These are phyloP conservation scores for Thymelicus lineola DNA, from an alignment of 2,888 invertebrate genomes.

Conservation along the genomic window DNA sequence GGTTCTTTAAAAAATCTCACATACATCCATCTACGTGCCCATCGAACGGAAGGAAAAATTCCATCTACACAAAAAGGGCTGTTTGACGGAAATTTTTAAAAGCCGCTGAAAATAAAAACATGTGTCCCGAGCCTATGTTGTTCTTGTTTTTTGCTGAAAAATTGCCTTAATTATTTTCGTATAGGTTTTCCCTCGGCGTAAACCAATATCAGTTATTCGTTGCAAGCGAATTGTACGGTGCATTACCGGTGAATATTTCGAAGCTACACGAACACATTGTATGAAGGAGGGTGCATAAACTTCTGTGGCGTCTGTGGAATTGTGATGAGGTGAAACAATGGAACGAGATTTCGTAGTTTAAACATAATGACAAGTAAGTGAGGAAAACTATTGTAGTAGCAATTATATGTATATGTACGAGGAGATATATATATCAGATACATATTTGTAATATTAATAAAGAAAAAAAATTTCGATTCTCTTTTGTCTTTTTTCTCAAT, in stretches of 20 bases:
- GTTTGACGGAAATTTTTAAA: slow-evolving; percentile 17
- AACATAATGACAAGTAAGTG: slow-evolving; percentile 3
- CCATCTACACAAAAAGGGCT: slow-evolving; percentile 14
- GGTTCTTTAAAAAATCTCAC: slow-evolving; percentile 81
- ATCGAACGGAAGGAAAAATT: slow-evolving; percentile 28
- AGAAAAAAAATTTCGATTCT: too few relatives aligned
- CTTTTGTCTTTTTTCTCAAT: too few relatives aligned
- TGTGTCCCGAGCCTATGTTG: neutral
- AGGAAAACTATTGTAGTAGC: neutral
- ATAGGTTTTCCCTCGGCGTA: neutral
- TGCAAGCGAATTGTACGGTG: neutral
- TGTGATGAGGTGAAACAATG: slow-evolving; percentile 10
- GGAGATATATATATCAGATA: too few relatives aligned
- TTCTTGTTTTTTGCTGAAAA: neutral
- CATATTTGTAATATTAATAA: too few relatives aligned
- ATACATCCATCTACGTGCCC: slow-evolving; percentile 53
- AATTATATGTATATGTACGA: too few relatives aligned
- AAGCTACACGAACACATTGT: slow-evolving; percentile 5
- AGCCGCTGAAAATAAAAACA: slow-evolving; percentile 7
- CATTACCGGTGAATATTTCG: slow-evolving; percentile 6
- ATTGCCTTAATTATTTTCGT: slow-evolving; percentile 3
- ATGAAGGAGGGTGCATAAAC: neutral
- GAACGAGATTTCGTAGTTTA: slow-evolving; percentile 8
- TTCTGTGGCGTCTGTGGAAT: slow-evolving; percentile 10
- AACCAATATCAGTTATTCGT: neutral